phyloP scores from a whole-genome alignment of 2,113 vertebrate genomes.

The Labrus mixtus region DNA sequence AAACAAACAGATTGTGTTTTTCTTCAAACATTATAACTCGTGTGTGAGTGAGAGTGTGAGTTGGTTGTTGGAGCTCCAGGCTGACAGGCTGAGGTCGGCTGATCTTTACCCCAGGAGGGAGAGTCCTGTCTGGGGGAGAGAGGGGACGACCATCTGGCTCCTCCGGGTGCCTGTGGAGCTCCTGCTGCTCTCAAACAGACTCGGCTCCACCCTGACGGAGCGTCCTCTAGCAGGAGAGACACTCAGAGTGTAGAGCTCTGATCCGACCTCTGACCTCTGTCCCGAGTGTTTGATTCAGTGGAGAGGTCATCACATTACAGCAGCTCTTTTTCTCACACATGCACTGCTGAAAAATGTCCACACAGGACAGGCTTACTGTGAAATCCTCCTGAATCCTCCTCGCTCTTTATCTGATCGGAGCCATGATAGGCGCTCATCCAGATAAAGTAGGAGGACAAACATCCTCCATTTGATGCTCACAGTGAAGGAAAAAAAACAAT shows the following conservation, averaged over 20 bases:
- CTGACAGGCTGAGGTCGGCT: conserved; percentile 37
- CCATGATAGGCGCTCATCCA: too few species aligned
- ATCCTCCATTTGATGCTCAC: too few species aligned
- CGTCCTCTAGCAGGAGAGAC: conserved; percentile 22
- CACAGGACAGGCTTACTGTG: too few species aligned
- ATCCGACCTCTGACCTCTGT: conserved; percentile 6
- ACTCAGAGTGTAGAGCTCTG: not conserved
- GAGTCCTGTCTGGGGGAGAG: conserved; percentile 47
- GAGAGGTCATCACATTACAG: not conserved
- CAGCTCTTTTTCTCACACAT: too few species aligned
- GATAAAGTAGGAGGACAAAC: too few species aligned
- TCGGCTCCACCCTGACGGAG: conserved; percentile 1
- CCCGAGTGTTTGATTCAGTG: too few species aligned
- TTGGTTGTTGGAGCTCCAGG: conserved; percentile 25
- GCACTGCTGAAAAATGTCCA: too few species aligned
- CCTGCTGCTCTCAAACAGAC: conserved; percentile 21
- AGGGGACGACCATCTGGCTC: conserved; percentile 57
- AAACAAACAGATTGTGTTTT: not conserved
- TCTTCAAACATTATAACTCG: not conserved
- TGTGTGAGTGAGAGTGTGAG: not conserved
- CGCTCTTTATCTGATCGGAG: too few species aligned
- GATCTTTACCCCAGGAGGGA: conserved; percentile 58
- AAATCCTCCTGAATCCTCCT: too few species aligned
- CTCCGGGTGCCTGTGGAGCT: conserved; percentile 35
- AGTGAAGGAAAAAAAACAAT: too few species aligned